phyloP scores from a whole-genome alignment of 2,888 invertebrate species.

The Resseliella maxima region DNA sequence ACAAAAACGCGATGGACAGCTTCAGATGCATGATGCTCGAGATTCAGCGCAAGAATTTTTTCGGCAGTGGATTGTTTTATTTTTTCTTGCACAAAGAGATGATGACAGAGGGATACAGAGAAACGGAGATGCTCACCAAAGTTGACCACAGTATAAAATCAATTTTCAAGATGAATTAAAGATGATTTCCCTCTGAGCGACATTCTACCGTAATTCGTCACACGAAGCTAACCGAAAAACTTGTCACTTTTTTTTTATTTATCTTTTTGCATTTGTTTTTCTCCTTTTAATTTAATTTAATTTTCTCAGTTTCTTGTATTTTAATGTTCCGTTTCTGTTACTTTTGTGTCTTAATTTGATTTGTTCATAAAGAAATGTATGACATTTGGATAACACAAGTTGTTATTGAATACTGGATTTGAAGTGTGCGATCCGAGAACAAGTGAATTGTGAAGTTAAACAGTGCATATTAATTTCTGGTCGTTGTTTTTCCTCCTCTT shows the following conservation, averaged over 20 bases:
- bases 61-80: background rate
- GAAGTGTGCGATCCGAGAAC: constrained; percentile 46
- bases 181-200: constrained; percentile 1
- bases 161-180: constrained; percentile 43
- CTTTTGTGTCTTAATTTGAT: background rate
- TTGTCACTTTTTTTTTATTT: constrained; percentile 42
- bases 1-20: background rate
- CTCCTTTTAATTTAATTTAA: constrained; percentile 43
- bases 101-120: too few relatives aligned
- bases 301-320: background rate
- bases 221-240: background rate
- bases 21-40: background rate
- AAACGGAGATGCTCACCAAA: background rate
- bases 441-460: background rate
- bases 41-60: background rate
- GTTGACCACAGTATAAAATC: background rate
- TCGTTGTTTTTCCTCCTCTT: background rate
- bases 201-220: constrained; percentile 26
- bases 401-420: constrained; percentile 16
- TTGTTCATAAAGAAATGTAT: background rate
- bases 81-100: background rate
- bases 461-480: constrained; percentile 18
- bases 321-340: background rate
- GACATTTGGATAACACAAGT: constrained; percentile 28
- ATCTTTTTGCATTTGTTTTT: constrained; percentile 26